These are phyloP conservation scores for Menura novaehollandiae DNA, from an alignment of 2,113 vertebrate species.

Conservation along the genomic window DNA sequence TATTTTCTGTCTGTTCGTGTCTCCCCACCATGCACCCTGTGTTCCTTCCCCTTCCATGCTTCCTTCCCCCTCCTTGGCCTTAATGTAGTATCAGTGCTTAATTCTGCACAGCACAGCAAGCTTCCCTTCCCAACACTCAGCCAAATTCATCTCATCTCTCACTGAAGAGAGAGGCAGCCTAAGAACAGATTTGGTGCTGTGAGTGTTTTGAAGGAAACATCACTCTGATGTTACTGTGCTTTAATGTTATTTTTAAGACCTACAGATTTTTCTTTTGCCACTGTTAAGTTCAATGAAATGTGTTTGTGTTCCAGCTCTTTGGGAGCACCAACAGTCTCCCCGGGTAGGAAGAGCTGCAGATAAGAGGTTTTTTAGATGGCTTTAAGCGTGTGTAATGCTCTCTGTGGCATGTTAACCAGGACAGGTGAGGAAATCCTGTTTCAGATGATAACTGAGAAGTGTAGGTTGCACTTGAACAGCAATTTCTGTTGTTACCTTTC, in stretches of 20 bases:
- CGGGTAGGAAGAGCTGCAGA: not conserved
- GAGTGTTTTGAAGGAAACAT: not conserved
- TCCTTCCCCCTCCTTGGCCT: not conserved
- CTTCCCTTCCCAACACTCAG: not conserved
- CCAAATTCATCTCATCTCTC: not conserved
- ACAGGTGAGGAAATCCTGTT: not conserved
- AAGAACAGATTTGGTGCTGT: not conserved
- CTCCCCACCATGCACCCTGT: not conserved
- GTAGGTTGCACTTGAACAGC: not conserved
- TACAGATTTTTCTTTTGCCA: not conserved
- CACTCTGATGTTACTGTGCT: not conserved
- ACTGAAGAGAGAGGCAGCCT: not conserved
- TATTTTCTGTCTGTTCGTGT: not conserved
- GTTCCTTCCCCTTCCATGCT: not conserved
- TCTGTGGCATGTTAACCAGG: not conserved
- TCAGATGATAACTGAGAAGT: not conserved
- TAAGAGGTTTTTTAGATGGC: not conserved
- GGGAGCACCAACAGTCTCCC: not conserved
- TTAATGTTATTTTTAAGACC: not conserved
- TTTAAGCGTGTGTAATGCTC: not conserved
- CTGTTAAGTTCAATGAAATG: not conserved
- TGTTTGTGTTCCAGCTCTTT: not conserved
- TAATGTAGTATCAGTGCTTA: not conserved
- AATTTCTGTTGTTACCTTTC: not conserved
- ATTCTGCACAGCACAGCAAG: rapidly evolving